These are phyloP conservation scores for Rhynchophorus ferrugineus DNA, from an alignment of 1,140 invertebrate genomes.

Conservation along the genomic window DNA sequence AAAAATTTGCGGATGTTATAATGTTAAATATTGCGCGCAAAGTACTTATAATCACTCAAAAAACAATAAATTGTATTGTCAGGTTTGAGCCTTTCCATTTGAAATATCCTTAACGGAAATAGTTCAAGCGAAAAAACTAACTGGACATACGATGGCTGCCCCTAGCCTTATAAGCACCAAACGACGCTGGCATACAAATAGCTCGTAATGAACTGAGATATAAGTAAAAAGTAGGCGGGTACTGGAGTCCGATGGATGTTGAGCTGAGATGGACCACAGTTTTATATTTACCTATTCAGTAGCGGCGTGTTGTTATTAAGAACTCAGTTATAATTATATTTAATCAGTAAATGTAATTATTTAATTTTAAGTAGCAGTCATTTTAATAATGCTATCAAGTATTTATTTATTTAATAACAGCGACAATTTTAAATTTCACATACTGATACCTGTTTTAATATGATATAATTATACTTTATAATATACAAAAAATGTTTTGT, in stretches of 20 bases:
- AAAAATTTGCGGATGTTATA: no score
- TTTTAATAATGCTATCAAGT: no score
- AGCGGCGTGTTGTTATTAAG: constrained; percentile 1
- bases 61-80: constrained; percentile 36
- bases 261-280: constrained; percentile 16
- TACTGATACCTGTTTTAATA: no score
- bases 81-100: constrained; percentile 30
- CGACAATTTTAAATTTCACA: no score
- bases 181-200: constrained; percentile 36
- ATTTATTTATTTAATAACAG: no score
- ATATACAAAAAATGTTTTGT: no score
- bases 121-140: constrained; percentile 30
- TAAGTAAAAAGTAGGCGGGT: constrained; percentile 37
- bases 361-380: no score
- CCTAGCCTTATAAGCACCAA: constrained; percentile 37
- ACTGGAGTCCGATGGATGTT: constrained; percentile 22
- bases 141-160: constrained; percentile 36
- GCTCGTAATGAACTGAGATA: constrained; percentile 33
- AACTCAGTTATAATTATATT: no score
- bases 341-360: no score
- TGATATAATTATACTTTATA: no score
- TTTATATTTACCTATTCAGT: constrained; percentile 14
- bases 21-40: no score
- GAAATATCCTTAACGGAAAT: constrained; percentile 37
- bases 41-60: constrained; percentile 33